phyloP scores from a whole-genome alignment of 2,113 vertebrate species.

The Stercorarius parasiticus region DNA sequence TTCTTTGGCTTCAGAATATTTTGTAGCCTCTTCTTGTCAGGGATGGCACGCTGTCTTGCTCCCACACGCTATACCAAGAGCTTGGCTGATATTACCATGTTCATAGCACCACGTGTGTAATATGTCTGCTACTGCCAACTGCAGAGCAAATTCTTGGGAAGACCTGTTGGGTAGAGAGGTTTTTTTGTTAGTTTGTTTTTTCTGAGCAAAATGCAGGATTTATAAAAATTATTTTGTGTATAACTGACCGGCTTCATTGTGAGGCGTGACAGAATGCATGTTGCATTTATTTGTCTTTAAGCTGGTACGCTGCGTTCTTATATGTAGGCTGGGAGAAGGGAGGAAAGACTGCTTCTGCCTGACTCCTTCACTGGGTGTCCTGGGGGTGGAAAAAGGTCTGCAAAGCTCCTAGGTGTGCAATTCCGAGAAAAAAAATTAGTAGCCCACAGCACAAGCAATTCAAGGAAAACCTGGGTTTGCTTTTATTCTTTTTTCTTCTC shows the following conservation, averaged over 20 bases:
- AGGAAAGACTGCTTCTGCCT: background rate
- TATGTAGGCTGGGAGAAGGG: rapidly evolving
- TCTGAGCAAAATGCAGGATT: background rate
- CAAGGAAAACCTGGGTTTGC: background rate
- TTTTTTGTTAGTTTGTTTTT: background rate
- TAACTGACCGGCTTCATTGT: background rate
- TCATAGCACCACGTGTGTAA: rapidly evolving
- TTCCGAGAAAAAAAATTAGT: background rate
- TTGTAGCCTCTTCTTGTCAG: background rate
- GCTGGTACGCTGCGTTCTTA: rapidly evolving
- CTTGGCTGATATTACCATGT: background rate
- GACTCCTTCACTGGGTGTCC: background rate
- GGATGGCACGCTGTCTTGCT: background rate
- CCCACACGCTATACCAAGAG: rapidly evolving
- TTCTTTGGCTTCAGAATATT: background rate
- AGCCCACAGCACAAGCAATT: background rate
- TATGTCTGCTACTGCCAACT: background rate
- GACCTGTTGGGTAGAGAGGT: rapidly evolving
- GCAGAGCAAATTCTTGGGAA: background rate
- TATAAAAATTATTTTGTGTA: background rate
- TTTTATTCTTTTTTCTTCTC: background rate
- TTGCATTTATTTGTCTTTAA: background rate
- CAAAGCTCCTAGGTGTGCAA: background rate
- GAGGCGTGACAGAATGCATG: background rate
- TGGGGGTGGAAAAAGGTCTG: background rate